Evolutionary conservation across 2,888 invertebrate genomes (phyloP), one percentile per base, ranked within the genome.

Genomic region (Athalia circularis): DNA sequence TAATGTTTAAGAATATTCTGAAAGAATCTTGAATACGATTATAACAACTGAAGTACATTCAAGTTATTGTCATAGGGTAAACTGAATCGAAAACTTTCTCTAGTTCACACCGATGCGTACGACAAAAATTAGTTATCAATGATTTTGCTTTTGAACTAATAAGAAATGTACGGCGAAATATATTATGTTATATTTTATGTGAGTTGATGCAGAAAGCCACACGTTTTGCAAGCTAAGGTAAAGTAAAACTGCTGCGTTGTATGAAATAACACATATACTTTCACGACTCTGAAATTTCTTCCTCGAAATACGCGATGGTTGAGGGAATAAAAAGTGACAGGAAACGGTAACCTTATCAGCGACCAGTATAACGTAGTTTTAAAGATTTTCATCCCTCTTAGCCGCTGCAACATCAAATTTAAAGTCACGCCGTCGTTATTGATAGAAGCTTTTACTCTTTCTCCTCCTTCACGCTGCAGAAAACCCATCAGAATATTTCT

Each of bases 161-260:
- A 29, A 29, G 2, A 29, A 1, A 29, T 29, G 29, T 29, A 29
- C 1, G 29, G 29, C 29, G 29, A 29, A 29, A 29, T n/a, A n/a
- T n/a, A n/a, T n/a, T n/a, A n/a, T n/a, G 62, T 75, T 61, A 75
- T 75, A 75, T 75, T 75, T 45, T 47, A 47, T 29, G 29, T 29
- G n/a, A 61, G n/a, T n/a, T 3, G 45, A 52, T 50, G 48, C 64
- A 47, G 5, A 62, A 57, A 64, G n/a, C 11, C 15, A 11, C 29
- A 62, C 75, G 62, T 64, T 62, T 62, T 75, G 75, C 61, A 75
- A 62, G 75, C 62, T 75, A 75, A 75, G 62, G 50, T 52, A 61
- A 50, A 75, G 62, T 62, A 62, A 62, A 75, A 75, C 62, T 75
- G 43, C 62, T 9, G 50, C 64, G 62, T 75, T 64, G 50, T 75